Base-by-base conservation (phyloP, 2,888 invertebrate species). In the Cecidostiba fungosa region DNA sequence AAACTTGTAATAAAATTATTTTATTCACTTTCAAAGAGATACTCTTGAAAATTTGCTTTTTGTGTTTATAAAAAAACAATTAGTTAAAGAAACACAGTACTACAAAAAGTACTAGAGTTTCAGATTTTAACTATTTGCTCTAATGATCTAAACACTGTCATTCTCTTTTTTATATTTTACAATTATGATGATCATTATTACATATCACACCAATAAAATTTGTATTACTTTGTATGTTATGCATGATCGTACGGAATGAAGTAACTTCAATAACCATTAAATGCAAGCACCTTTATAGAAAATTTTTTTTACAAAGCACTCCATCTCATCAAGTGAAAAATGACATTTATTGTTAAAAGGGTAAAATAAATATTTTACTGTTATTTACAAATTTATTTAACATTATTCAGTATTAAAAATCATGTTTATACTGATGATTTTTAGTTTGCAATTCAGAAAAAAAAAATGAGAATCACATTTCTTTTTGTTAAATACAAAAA, bases 131-230 rank as follows among this genome's bases (percentile, higher is more conserved):
- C 47, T 85, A 82, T 82, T 82, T 77, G 77, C 50, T 39, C 72
- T 85, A 85, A 82, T 77, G 73, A 47, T 39, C 72, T 78, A 85
- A 82, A 82, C 77, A 82, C 36, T 73, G 54, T 85, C n/a, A 5
- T 85, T 59, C 54, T 78, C 23, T 72, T 72, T 72, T 82, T 77
- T 73, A 12, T 77, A 39, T 80, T 66, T 85, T 79, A 83, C 77
- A 86, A 73, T 86, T 86, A 86, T 47, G 59, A 73, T 86, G 70
- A 83, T 80, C 54, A 84, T 85, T 72, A 87, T 87, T 83, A 85
- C 77, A 85, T 87, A 87, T 87, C 83, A 87, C 87, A 87, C 85
- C 85, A 80, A 87, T 85, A 87, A 50, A 85, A 83, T 86, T 82
- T 86, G 73, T 77, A 81, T 78, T 82, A 84, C 62, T 23, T 82